Evolutionary conservation across 1,140 invertebrate species (phyloP), one percentile per base, ranked within the genome.

Genomic region (Arion vulgaris): DNA sequence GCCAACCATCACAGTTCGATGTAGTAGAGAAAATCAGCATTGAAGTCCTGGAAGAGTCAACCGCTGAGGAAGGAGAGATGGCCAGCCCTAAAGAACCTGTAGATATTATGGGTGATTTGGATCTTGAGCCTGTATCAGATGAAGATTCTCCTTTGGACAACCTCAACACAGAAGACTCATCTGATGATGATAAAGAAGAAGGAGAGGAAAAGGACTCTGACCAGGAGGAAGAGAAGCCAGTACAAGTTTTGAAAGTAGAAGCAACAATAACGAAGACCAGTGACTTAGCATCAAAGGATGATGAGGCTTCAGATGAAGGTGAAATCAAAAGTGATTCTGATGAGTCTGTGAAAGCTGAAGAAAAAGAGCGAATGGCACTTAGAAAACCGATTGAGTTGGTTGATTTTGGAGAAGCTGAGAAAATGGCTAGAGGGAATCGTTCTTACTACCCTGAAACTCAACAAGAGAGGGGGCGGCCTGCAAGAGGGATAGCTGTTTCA

Each of bases 331-430:
- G 74, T 77, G 45, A 53, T 28, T 71, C 81, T 53, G 80, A 76
- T 17, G 81, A 77, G 0, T 71, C 62, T 2, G 39, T 23, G 7
- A 57, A 73, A 66, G 74, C 39, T 17, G 77, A 79, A 36, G 74
- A 85, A 36, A 75, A 81, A 57, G 85, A 83, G 38, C 71, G 83
- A 32, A 26, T 66, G 26, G 73, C 79, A 11, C 51, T 69, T 11
- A 74, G 81, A 34, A 69, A 62, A 45, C 83, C 83, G 23, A 84
- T 86, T 57, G 81, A 83, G 62, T 36, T 80, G n/a, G 86, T 86
- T n/a, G 86, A 86, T 51, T 86, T 86, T 71, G 86, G 86, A 11
- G 84, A 85, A 49, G 86, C 86, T n/a, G 86, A 77, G 36, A 80
- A 84, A 45, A 83, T 80, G 36, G 69, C 86, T 9, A 68, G 84